Evolutionary conservation across 2,113 vertebrate species (phyloP), one percentile per base, ranked within the genome.

Genomic region (Pangasianodon gigas): DNA sequence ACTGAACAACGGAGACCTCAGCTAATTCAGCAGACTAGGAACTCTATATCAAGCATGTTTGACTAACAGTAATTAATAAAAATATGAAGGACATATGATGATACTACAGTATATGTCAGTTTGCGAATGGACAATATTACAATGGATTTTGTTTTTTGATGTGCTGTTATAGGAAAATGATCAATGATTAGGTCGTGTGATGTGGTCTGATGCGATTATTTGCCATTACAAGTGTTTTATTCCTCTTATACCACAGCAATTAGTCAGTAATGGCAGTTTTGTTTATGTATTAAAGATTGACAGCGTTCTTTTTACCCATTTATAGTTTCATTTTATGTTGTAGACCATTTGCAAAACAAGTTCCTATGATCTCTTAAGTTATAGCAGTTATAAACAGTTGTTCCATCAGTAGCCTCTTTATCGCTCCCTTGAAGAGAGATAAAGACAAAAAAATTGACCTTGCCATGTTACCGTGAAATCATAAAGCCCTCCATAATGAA

Each of bases 1-100:
- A 88, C 74, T 54, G 81, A 41, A 54, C 56, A 84, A 65, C 21
- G 6, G 80, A 79, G 46, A 54, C 24, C 48, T n/a, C 21, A 6
- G 85, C 67, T 81, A 88, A 88, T 88, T 80, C 67, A 85, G 48
- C 74, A 52, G 83, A 82, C 75, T 81, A 52, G 54, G 46, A 90
- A 80, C 51, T 90, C 81, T 44, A 41, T 67, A 81, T 83, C 58
- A 37, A 52, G 46, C 56, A 0, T 29, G 75, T 86, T 24, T 65
- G 75, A 69, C 60, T 71, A 58, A 84, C 11, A 37, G 0, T 48
- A 51, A 82, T 16, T 14, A 69, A 3, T 1, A 44, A 74, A 77
- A 79, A 46, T 77, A 21, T 11, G 3, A 77, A 5, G 74, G 71
- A 44, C 0, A 19, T 19, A 9, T 44, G 37, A 24, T 41, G 37